These are phyloP conservation scores for Oceanodroma tethys DNA, from an alignment of 2,113 vertebrate species.

Conservation along the genomic window DNA sequence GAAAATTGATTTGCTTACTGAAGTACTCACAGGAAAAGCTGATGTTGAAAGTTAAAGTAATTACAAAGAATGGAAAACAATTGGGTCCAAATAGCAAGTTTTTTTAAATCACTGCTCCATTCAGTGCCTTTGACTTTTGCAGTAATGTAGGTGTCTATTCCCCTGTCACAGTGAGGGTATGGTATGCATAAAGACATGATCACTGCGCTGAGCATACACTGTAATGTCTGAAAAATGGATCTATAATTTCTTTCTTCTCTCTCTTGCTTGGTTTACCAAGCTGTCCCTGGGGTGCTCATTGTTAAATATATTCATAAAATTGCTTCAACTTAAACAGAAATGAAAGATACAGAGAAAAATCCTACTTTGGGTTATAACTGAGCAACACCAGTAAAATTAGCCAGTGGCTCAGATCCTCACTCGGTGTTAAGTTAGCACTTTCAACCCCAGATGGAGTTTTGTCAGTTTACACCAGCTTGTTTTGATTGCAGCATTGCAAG, in stretches of 20 bases:
- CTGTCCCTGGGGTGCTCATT: slow-evolving; percentile 13
- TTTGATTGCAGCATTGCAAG: slow-evolving; percentile 6
- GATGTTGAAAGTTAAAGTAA: slow-evolving; percentile 54
- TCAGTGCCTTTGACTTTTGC: neutral
- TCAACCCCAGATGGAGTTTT: neutral
- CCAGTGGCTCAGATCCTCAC: neutral
- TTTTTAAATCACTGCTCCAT: neutral
- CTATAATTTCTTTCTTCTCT: slow-evolving; percentile 51
- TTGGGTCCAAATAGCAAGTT: neutral
- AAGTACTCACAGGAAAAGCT: slow-evolving; percentile 49
- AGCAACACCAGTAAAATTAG: neutral
- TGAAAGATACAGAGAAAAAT: neutral
- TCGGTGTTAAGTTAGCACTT: neutral
- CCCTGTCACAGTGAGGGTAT: neutral
- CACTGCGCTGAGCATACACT: neutral
- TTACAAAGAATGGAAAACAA: slow-evolving; percentile 33
- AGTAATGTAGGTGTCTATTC: neutral
- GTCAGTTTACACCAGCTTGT: neutral
- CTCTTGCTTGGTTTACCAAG: slow-evolving; percentile 47
- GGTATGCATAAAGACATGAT: neutral
- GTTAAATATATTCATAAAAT: slow-evolving; percentile 39
- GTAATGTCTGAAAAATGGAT: slow-evolving; percentile 45
- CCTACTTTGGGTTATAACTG: neutral
- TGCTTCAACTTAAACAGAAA: neutral
- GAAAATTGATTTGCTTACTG: slow-evolving; percentile 61